phyloP scores from a whole-genome alignment of 2,797 vertebrate genomes.

The Merluccius polli region DNA sequence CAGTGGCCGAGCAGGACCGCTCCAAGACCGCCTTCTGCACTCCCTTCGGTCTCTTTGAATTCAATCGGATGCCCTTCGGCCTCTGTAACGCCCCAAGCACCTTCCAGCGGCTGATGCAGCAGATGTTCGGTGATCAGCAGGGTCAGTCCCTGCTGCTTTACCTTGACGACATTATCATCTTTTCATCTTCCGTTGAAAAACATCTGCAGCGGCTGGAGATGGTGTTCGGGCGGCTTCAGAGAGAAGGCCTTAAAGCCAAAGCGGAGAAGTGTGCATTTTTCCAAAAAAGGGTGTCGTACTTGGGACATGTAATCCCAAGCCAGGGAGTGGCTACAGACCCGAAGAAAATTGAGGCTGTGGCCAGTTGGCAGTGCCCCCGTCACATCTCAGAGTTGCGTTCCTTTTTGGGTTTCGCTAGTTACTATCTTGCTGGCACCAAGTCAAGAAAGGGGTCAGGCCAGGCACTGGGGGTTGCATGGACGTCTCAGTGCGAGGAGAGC shows the following conservation, averaged over 20 bases:
- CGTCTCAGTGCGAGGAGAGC: too few species aligned
- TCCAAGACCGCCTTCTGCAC: not conserved
- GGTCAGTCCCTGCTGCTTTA: not conserved
- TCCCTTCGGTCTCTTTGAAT: not conserved
- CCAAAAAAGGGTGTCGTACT: not conserved
- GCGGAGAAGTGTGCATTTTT: conserved; percentile 1
- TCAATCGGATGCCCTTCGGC: not conserved
- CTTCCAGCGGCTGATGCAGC: not conserved
- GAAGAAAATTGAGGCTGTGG: not conserved
- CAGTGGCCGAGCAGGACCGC: not conserved
- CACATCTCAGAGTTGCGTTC: not conserved
- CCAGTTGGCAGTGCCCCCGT: not conserved
- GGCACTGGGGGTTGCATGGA: too few species aligned
- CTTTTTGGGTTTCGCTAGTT: too few species aligned
- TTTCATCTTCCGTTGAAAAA: too few species aligned
- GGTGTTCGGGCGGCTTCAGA: not conserved
- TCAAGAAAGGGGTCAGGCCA: too few species aligned
- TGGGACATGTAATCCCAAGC: not conserved
- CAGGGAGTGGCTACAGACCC: not conserved
- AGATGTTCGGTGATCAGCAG: not conserved
- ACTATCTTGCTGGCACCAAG: too few species aligned
- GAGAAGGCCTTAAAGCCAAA: not conserved
- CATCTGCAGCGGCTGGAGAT: not conserved
- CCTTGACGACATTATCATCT: too few species aligned
- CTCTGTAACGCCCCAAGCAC: too few species aligned